Conservation (phyloP, 2,888 invertebrate species). For the Heteropelma amictum region DNA sequence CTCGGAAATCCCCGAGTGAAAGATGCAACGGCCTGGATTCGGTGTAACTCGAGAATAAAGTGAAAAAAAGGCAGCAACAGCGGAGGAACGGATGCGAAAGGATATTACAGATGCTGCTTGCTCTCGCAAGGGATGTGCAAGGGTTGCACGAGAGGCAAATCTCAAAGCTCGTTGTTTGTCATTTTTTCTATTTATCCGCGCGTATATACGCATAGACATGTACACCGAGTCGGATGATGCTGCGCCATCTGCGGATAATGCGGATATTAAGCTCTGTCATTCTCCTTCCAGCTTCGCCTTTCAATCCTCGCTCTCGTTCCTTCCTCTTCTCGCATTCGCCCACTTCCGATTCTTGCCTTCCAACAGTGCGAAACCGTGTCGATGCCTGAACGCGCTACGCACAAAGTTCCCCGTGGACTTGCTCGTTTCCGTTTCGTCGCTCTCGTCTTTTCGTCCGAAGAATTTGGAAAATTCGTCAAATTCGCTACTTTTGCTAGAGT, state of each 20-base stretch:
- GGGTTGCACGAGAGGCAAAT: neutral
- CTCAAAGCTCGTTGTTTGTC: constrained; percentile 24
- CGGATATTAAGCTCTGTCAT: constrained; percentile 50
- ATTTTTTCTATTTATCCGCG: neutral
- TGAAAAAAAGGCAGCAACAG: neutral
- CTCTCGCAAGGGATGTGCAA: neutral
- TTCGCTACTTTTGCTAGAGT: too few species aligned
- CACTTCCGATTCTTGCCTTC: neutral
- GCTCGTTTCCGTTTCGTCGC: too few species aligned
- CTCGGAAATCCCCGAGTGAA: constrained; percentile 45
- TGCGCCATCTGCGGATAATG: constrained; percentile 63
- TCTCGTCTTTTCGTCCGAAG: too few species aligned
- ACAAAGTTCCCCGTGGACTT: too few species aligned
- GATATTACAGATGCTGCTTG: constrained; percentile 22
- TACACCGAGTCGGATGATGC: constrained; percentile 55
- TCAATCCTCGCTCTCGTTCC: constrained; percentile 28
- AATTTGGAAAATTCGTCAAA: too few species aligned
- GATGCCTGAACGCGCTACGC: too few species aligned
- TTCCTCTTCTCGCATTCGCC: neutral
- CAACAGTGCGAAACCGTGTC: too few species aligned
- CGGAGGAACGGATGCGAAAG: neutral
- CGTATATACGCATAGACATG: neutral
- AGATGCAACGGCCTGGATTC: constrained; percentile 24
- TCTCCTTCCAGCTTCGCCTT: constrained; percentile 11
- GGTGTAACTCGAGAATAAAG: constrained; percentile 7